Conservation (phyloP, 2,888 invertebrate genomes). For the Synergus gifuensis region DNA sequence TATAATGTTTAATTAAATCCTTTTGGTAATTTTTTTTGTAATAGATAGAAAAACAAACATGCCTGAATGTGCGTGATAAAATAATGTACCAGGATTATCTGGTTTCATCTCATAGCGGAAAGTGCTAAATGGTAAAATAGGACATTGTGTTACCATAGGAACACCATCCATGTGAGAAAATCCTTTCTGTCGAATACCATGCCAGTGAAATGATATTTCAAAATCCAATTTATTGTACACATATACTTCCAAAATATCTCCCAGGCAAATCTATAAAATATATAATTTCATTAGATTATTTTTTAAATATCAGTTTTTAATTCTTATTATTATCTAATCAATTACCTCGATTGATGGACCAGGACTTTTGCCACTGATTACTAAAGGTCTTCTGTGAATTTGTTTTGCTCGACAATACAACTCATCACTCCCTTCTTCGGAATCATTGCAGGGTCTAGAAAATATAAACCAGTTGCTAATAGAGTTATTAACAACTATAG, state of each 20-base stretch:
- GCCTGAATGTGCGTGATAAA: slow-evolving; percentile 62
- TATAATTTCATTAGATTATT: not conserved
- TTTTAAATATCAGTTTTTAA: not conserved
- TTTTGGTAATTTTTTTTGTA: slow-evolving; percentile 41
- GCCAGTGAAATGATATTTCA: slow-evolving; percentile 95
- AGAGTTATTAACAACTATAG: not conserved
- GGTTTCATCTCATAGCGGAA: slow-evolving; percentile 82
- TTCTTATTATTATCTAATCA: not conserved
- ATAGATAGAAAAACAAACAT: slow-evolving; percentile 28
- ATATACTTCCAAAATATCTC: slow-evolving; percentile 91
- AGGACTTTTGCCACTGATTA: slow-evolving; percentile 66
- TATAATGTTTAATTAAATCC: slow-evolving; percentile 76
- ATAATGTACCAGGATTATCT: slow-evolving; percentile 60
- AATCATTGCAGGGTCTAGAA: slow-evolving; percentile 16
- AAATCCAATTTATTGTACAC: slow-evolving; percentile 92
- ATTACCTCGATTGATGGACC: slow-evolving; percentile 68
- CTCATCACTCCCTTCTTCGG: slow-evolving; percentile 5
- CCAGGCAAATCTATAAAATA: slow-evolving; percentile 88
- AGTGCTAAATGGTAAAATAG: slow-evolving; percentile 90
- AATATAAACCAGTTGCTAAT: not conserved
- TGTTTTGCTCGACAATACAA: slow-evolving; percentile 7
- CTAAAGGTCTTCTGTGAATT: slow-evolving; percentile 43
- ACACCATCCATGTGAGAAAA: slow-evolving; percentile 94
- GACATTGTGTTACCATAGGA: slow-evolving; percentile 93
- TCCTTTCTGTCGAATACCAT: slow-evolving; percentile 90